Conservation (phyloP, 2,797 vertebrate genomes). For the Cynodonichthys magdalenae region DNA sequence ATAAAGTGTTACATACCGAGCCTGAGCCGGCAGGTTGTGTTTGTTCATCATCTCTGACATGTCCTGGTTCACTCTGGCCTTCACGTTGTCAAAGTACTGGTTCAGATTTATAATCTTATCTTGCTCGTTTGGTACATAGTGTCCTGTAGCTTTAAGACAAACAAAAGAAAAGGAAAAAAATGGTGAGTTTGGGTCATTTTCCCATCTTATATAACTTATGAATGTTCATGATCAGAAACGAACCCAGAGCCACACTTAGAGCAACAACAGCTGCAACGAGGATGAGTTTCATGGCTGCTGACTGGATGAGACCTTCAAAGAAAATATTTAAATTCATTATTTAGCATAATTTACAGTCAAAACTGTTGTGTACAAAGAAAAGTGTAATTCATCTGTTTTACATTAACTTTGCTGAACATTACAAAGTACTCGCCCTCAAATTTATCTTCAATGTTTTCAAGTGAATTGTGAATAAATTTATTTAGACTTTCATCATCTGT, state of each 20-base stretch:
- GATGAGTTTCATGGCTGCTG: conserved; percentile 76
- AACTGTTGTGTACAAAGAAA: no score
- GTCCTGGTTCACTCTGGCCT: conserved; percentile 41
- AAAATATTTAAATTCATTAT: no score
- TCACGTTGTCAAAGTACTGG: conserved; percentile 58
- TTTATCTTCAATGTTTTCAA: no score
- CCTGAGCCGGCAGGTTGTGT: conserved; percentile 52
- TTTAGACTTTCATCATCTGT: no score
- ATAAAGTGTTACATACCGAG: conserved; percentile 65
- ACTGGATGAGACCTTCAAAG: conserved; percentile 46
- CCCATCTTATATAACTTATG: not conserved
- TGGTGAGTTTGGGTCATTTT: not conserved
- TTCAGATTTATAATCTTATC: conserved; percentile 17
- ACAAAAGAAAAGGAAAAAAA: not conserved
- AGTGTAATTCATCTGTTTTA: no score
- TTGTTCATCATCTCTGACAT: conserved; percentile 28
- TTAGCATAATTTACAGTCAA: no score
- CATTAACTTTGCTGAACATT: no score
- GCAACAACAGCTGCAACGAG: conserved; percentile 61
- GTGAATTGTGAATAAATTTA: no score
- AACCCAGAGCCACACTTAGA: conserved; percentile 75
- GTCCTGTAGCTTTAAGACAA: not conserved
- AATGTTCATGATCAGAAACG: not conserved
- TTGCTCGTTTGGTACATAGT: no score
- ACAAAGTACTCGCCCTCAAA: no score